These are phyloP conservation scores for Agrochola litura DNA, from an alignment of 2,888 invertebrate genomes.

Conservation along the genomic window DNA sequence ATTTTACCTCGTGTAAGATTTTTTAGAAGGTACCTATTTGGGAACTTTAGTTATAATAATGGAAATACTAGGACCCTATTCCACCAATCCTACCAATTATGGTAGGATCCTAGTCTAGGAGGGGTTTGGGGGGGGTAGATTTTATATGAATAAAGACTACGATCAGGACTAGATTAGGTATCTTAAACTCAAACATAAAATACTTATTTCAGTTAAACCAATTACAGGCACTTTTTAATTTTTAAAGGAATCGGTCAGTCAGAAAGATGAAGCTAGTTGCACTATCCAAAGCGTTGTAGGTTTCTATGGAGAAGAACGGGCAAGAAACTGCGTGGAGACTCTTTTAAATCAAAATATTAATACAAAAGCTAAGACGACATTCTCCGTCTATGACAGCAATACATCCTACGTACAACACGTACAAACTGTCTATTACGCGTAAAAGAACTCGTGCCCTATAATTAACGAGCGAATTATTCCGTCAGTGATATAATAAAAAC, in stretches of 20 bases:
- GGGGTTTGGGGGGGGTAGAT: too few species aligned
- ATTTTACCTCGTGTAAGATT: not conserved
- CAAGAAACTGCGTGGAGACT: not conserved
- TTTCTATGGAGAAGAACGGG: not conserved
- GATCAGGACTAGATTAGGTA: not conserved
- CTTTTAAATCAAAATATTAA: not conserved
- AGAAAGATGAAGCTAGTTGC: not conserved
- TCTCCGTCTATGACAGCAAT: not conserved
- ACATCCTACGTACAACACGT: slow-evolving; percentile 31
- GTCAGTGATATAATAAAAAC: slow-evolving; percentile 56
- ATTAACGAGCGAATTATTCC: slow-evolving; percentile 60
- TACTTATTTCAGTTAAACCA: not conserved
- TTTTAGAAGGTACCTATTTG: not conserved
- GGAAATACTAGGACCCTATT: not conserved
- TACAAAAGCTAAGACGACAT: not conserved
- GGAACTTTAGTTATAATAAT: not conserved
- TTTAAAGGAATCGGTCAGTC: not conserved
- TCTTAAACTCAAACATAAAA: not conserved
- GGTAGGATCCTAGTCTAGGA: too few species aligned
- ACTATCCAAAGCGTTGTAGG: not conserved
- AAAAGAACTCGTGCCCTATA: slow-evolving; percentile 32
- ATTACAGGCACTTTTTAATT: not conserved
- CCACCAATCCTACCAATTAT: not conserved
- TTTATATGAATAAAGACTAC: too few species aligned
- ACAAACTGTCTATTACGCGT: slow-evolving; percentile 10